Evolutionary conservation across 1,140 invertebrate genomes (phyloP).

Genomic region (Bombyx mori): ASM3026992v2 NC_085130.1:18654001-18654500

Average conservation of each 20-base stretch:
- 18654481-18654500: background rate
- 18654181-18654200: constrained; percentile 24
- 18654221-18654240: constrained; percentile 27
- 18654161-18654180: constrained; percentile 23
- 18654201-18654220: constrained; percentile 25
- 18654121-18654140: constrained; percentile 16
- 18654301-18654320: background rate
- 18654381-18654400: background rate
- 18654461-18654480: too few relatives aligned
- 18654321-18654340: too few relatives aligned
- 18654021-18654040: background rate
- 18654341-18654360: background rate
- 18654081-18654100: constrained; percentile 17
- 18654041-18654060: background rate
- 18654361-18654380: background rate
- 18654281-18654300: background rate
- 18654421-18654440: too few relatives aligned
- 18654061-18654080: constrained; percentile 23
- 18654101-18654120: constrained; percentile 20
- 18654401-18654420: too few relatives aligned
- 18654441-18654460: too few relatives aligned
- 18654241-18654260: constrained; percentile 16
- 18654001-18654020: too few relatives aligned
- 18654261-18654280: background rate
- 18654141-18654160: constrained; percentile 28